Percentiles rank a stretch among this genome's conserved stretches.
These are phyloP conservation scores for Oligia latruncula DNA, from an alignment of 2,888 invertebrate genomes.

Conservation along the genomic window DNA sequence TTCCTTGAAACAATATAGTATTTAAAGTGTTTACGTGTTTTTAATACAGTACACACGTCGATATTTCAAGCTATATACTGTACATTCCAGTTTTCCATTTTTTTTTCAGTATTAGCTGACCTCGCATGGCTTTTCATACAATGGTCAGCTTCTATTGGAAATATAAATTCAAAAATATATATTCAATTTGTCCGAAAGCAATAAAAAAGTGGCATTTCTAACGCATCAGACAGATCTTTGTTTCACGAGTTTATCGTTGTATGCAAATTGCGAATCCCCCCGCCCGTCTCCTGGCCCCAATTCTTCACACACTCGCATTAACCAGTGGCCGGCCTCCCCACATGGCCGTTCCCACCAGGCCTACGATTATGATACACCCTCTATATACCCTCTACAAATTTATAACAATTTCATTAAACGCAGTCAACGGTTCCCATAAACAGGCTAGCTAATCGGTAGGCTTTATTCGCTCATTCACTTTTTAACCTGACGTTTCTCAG, in stretches of 20 bases:
- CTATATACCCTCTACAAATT: slow-evolving; percentile 64
- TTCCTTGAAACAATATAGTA: too few species aligned
- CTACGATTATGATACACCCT: slow-evolving; percentile 74
- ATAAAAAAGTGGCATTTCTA: not conserved
- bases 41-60: not conserved
- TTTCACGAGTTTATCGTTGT: not conserved
- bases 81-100: too few species aligned
- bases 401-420: slow-evolving; percentile 83
- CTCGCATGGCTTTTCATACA: not conserved
- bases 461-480: slow-evolving; percentile 75
- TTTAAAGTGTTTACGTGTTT: too few species aligned
- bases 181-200: not conserved
- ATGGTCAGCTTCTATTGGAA: not conserved
- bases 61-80: too few species aligned
- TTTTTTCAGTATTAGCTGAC: not conserved
- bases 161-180: not conserved
- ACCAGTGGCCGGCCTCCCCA: slow-evolving; percentile 62
- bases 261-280: slow-evolving; percentile 1
- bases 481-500: slow-evolving; percentile 71
- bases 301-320: slow-evolving; percentile 39
- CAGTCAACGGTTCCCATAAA: slow-evolving; percentile 76
- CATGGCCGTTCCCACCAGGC: slow-evolving; percentile 79
- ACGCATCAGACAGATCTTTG: not conserved
- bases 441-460: slow-evolving; percentile 69
- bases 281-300: slow-evolving; percentile 16